Evolutionary conservation across 2,888 invertebrate species (phyloP), one percentile per base, ranked within the genome.

Genomic region (Phlogophora meticulosa): DNA sequence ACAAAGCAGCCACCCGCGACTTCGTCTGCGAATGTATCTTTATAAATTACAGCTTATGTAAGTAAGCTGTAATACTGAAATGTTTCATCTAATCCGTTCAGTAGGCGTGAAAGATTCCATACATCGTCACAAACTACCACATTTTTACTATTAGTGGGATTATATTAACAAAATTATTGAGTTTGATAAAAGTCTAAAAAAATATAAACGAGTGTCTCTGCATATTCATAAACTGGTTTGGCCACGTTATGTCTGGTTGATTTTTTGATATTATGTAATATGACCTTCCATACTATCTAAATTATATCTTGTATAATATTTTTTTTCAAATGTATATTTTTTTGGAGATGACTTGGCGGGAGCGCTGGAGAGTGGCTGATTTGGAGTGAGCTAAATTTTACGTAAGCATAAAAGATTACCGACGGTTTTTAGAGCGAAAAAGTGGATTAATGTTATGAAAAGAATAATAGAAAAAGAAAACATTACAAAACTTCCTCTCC

Each of bases 151-250:
- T 4, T 28, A 4, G 5, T 28, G 5, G 5, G 28, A 28, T 28
- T 28, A 4, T 28, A 28, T 4, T n/a, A 28, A 28, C 5, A 4
- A 4, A 28, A 28, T 28, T 28, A 28, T 28, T 51, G 3, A 2
- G 13, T 46, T 40, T 22, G 10, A 24, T n/a, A 2, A 45, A 64
- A 55, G 7, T 42, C 11, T 20, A 42, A 36, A 48, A 15, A 40
- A 46, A 1, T 17, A 10, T 15, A 34, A 10, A 2, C 15, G 32
- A 48, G 22, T 10, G 9, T 40, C 2, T 40, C 34, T 42, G 40
- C 24, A 38, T 46, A 22, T 38, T n/a, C 1, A 42, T 28, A 48
- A 63, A 74, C 63, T 34, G 32, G 58, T 59, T 62, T 69, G 7
- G 1, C 20, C 22, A 55, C 36, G 32, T 24, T 46, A 38, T 28